Conservation (phyloP, 1,140 invertebrate species). For the Brachionus plicatilis region DNA sequence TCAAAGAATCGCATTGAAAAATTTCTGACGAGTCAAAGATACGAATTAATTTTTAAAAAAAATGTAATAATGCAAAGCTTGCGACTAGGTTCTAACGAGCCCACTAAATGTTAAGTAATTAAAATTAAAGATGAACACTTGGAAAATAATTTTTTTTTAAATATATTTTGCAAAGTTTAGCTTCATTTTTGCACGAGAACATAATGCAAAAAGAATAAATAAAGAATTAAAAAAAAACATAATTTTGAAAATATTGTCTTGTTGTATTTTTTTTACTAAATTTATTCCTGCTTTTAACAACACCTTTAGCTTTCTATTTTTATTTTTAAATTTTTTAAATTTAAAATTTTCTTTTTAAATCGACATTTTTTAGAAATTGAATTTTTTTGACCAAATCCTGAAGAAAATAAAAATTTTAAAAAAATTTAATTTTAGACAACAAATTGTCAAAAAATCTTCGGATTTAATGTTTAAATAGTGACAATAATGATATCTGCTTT, state of each 20-base stretch:
- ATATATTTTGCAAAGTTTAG: background rate
- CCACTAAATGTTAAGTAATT: conserved; percentile 13
- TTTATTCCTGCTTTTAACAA: background rate
- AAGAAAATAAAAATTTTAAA: background rate
- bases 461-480: background rate
- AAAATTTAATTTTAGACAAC: background rate
- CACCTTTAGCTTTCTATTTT: background rate
- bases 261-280: background rate
- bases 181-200: background rate
- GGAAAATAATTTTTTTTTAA: background rate
- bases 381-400: background rate
- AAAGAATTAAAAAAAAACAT: background rate
- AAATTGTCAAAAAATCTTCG: background rate
- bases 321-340: background rate
- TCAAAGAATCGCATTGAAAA: background rate
- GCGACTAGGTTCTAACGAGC: background rate
- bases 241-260: conserved; percentile 31
- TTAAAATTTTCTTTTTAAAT: background rate
- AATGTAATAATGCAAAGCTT: background rate
- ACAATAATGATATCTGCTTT: conserved; percentile 26
- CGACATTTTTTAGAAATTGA: background rate
- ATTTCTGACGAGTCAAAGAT: background rate
- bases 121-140: background rate
- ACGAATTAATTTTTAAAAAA: background rate
- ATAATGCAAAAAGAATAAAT: background rate